Evolutionary conservation across 1,140 invertebrate species (phyloP).

Genomic region (Pogonognathellus flavescens): DNA sequence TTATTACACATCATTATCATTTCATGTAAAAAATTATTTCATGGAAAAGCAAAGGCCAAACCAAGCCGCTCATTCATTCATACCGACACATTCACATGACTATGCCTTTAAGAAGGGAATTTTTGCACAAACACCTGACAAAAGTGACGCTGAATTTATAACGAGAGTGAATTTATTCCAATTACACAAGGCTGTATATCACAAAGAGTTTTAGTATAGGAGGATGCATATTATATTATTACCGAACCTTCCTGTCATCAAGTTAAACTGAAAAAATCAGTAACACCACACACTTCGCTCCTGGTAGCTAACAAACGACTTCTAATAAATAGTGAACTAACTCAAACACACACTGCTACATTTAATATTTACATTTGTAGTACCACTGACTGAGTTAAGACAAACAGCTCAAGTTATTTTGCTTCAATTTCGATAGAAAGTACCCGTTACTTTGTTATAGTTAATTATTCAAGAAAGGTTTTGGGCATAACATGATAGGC

Average conservation of each 20-base stretch:
- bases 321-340: background rate
- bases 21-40: conserved; percentile 20
- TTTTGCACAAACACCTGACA: conserved; percentile 24
- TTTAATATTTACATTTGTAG: background rate
- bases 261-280: conserved; percentile 7
- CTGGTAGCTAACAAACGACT: background rate
- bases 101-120: background rate
- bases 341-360: background rate
- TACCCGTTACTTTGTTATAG: conserved; percentile 3
- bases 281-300: background rate
- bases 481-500: conserved; percentile 38
- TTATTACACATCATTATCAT: background rate
- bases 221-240: background rate
- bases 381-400: background rate
- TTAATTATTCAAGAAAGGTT: conserved; percentile 41
- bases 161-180: conserved; percentile 20
- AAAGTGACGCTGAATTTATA: background rate
- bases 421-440: conserved; percentile 28
- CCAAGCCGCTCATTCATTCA: conserved; percentile 14
- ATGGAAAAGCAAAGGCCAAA: conserved; percentile 10
- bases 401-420: conserved; percentile 1
- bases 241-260: conserved; percentile 23
- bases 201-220: background rate
- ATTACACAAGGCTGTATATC: background rate
- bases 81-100: background rate